These are phyloP conservation scores for Erpetoichthys calabaricus DNA, from an alignment of 2,797 vertebrate species.

Conservation along the genomic window DNA sequence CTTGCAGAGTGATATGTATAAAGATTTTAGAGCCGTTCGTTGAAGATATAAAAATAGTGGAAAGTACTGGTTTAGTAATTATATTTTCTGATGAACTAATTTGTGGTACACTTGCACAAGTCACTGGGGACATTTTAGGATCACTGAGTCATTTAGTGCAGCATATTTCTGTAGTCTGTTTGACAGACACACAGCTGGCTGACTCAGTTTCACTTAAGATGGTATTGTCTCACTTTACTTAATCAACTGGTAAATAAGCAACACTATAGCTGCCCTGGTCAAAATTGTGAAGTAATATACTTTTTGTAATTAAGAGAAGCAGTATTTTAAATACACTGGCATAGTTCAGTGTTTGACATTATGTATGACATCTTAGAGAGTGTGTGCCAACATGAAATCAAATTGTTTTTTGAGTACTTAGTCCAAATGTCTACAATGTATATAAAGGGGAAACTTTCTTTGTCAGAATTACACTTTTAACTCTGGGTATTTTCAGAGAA, in stretches of 20 bases:
- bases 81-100: conserved; percentile 18
- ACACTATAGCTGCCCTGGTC: conserved; percentile 5
- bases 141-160: conserved; percentile 8
- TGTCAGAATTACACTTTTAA: too few relatives aligned
- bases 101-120: conserved; percentile 15
- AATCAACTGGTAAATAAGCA: conserved; percentile 6
- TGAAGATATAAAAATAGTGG: conserved; percentile 16
- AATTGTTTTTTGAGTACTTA: too few relatives aligned
- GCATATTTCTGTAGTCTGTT: conserved; percentile 8
- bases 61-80: conserved; percentile 15
- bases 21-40: conserved; percentile 14
- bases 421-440: too few relatives aligned
- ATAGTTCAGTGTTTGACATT: too few relatives aligned
- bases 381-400: too few relatives aligned
- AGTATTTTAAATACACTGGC: too few relatives aligned
- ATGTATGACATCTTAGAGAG: too few relatives aligned
- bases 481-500: too few relatives aligned
- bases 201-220: conserved; percentile 11
- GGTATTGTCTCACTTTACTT: conserved; percentile 4
- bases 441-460: too few relatives aligned
- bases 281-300: background rate
- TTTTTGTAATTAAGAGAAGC: too few relatives aligned
- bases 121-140: conserved; percentile 8
- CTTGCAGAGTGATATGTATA: too few relatives aligned
- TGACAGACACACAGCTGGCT: conserved; percentile 7